Base-by-base conservation (phyloP, 30 jellyfish, hydroid and myxozoan species). In the Aurelia sp. region DNA sequence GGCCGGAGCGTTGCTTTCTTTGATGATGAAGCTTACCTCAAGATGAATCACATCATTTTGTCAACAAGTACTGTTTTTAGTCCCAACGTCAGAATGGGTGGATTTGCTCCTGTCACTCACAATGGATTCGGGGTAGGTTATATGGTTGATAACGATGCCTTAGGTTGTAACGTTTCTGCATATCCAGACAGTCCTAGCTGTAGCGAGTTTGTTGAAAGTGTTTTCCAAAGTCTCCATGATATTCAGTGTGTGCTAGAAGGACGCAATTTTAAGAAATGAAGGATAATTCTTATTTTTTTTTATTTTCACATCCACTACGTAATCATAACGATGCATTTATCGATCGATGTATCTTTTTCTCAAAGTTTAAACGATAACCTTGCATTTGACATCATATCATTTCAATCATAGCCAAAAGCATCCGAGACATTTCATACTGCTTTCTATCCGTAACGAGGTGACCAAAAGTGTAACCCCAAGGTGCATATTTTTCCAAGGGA, bases 21-120 rank as follows among this genome's bases (percentile, higher is more conserved):
- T 74, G 89, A 85, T 6, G 97, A 94, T 78, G 89, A 78, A 18
- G 97, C 97, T 22, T 94, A 94, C 87, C 74, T 53, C 37, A 94
- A 83, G 55, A 88, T 94, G 50, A 94, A 94, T 85, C 97, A 89
- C 65, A 85, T 88, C 48, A 85, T 94, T 61, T 44, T 94, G 48
- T 94, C 99, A 33, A 94, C 99, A 11, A 94, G 99, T 68, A 94
- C 99, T 13, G 99, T 94, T 15, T 76, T 66, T 65, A 79, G 89
- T 17, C 97, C 97, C 22, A 40, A 76, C 60, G 78, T 94, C 31
- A 61, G 84, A 61, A 57, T 85, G 81, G 99, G 99, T 12, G 99
- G 99, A n/a, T 94, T 94, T 74, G 99, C 97, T 11, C 99, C 99
- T n/a, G 97, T 89, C 57, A 78, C 82, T 23, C 95, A 92, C 16